Base-by-base conservation (phyloP, 2,888 invertebrate species). In the Brachycybe producta region DNA sequence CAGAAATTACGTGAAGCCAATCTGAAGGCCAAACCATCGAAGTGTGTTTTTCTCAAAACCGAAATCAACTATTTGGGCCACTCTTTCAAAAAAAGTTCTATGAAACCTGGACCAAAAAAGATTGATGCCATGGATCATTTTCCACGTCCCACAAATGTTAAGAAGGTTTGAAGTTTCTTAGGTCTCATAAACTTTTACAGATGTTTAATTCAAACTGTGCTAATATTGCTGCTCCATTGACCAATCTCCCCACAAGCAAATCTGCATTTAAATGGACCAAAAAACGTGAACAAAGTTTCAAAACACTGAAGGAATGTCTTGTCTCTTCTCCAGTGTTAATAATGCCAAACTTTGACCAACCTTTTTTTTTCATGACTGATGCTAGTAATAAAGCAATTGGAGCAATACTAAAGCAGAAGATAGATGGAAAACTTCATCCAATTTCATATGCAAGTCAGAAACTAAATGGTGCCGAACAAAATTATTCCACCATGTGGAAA, bases 361-460 rank as follows among this genome's bases (percentile, higher is more conserved):
- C 7, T 5, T 49, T 49, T 41, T 5, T 21, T 7, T 19, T 49
- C 13, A 41, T 30, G 1, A 38, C 41, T 2, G 49, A 49, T 41
- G 41, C 41, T 1, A 41, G 40, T 15, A 19, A 41, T 4, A 41
- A 17, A 21, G 41, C 49, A 1, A 28, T 49, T 2, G 49, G 41
- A 21, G 48, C 48, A 1, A 21, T 48, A 1, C 27, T 48, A 2
- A 19, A 39, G 11, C 49, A 49, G 5, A 17, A 26, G 1, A 2
- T 15, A 3, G 30, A 27, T 21, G 30, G 13, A 2, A 24, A 30
- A 24, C 5, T 15, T 15, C 23, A 24, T 7, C 40, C 49, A 2
- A 23, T 45, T 21, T 21, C 45, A 11, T 45, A 32, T 45, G 45
- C 44, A 4, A 45, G 35, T n/a, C 15, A 34, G 1, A 49, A 49